Conservation (phyloP, 2,113 vertebrate genomes). For the Arenaria interpres region DNA sequence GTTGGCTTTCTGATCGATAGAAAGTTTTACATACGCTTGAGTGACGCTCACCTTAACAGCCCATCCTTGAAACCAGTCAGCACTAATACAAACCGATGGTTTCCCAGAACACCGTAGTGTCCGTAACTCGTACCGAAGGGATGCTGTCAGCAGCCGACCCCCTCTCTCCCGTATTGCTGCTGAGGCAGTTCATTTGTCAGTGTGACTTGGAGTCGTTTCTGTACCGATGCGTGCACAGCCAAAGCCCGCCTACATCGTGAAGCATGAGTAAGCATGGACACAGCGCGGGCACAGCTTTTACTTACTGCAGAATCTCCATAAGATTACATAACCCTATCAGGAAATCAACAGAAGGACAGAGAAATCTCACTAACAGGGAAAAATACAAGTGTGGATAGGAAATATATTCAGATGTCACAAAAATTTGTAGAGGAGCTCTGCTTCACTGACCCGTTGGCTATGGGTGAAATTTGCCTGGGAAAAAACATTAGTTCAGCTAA, state of each 20-base stretch:
- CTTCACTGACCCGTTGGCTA: not conserved
- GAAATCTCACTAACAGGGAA: not conserved
- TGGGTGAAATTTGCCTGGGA: not conserved
- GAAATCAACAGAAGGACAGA: not conserved
- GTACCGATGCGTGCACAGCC: not conserved
- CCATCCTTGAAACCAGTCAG: not conserved
- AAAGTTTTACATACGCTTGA: not conserved
- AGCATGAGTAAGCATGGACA: not conserved
- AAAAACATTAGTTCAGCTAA: not conserved
- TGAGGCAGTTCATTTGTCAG: not conserved
- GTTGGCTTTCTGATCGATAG: not conserved
- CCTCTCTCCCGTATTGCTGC: accelerated
- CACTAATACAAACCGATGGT: not conserved
- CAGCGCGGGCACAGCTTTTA: accelerated
- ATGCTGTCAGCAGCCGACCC: accelerated
- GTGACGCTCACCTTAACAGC: not conserved
- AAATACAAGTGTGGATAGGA: not conserved
- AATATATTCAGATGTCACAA: not conserved
- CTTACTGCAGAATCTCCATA: not conserved
- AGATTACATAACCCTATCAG: not conserved
- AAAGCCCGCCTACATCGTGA: not conserved
- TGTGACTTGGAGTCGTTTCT: not conserved
- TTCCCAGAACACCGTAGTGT: not conserved
- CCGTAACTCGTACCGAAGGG: not conserved
- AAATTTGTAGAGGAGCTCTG: not conserved